Base-by-base conservation (phyloP, 2,888 invertebrate genomes). In the Drosophila imparisetae region DNA sequence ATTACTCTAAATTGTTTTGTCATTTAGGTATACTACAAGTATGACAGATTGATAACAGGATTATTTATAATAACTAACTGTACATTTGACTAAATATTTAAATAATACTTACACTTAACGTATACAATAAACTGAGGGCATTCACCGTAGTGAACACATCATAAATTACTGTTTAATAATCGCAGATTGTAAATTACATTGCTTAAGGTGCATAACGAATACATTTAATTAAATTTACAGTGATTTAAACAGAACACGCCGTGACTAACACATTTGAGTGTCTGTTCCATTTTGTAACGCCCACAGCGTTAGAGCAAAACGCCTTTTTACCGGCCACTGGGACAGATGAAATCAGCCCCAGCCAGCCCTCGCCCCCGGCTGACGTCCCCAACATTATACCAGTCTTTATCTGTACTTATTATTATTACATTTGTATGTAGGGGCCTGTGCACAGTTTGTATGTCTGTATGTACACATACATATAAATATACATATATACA, bases 201-300 rank as follows among this genome's bases (percentile, higher is more conserved):
- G 80, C 61, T 76, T 64, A 64, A 57, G 36, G 64, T 64, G 63
- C 62, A 78, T 76, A 64, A 78, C 78, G 77, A 76, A 78, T 76
- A 57, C 65, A 45, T 76, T 78, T 72, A 72, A 81, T 78, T 64
- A 66, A 64, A 68, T 68, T 58, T 65, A 32, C 66, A 62, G 32
- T 59, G 69, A 64, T 63, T 64, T 54, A 52, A 69, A 67, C 80
- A 78, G 60, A 72, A 63, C 49, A 18, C 49, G 27, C 49, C 18
- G 48, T 48, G 55, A 50, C 58, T 54, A 62, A 58, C 50, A 72
- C 72, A 66, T 72, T 79, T 71, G 72, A 76, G 64, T 69, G 42
- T 63, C 69, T 81, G 78, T 64, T 62, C 75, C 85, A 89, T 81
- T 78, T 84, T 66, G 53, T 64, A 64, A 67, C 89, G 89, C 83